phyloP scores from a whole-genome alignment of 2,888 invertebrate genomes.

The Leptinotarsa rubiginosa region DNA sequence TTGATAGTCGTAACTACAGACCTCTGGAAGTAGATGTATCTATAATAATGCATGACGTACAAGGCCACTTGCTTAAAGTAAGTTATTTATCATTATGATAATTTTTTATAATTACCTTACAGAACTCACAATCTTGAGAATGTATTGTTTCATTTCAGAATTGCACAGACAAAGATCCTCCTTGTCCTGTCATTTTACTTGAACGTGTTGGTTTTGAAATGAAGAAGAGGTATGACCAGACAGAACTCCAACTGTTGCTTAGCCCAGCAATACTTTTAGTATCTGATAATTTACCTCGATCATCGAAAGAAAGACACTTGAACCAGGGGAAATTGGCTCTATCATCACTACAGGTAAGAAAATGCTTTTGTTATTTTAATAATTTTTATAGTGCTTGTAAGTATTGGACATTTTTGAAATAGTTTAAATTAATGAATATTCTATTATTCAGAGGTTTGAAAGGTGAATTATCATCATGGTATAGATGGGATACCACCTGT shows the following conservation, averaged over 20 bases:
- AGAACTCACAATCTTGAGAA: background rate
- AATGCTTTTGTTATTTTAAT: background rate
- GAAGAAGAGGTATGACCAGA: conserved; percentile 93
- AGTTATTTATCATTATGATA: background rate
- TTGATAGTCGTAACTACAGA: conserved; percentile 89
- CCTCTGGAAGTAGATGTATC: conserved; percentile 93
- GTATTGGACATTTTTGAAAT: background rate
- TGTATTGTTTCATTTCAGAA: conserved; percentile 69
- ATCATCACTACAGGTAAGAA: conserved; percentile 81
- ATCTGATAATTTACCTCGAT: conserved; percentile 78
- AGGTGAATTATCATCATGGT: background rate
- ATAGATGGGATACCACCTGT: too few relatives aligned
- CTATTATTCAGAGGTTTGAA: background rate
- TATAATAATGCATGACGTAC: conserved; percentile 94
- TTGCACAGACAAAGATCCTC: conserved; percentile 89
- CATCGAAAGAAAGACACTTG: conserved; percentile 78
- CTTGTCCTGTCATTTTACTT: conserved; percentile 88
- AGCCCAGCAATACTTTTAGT: conserved; percentile 90
- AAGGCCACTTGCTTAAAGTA: conserved; percentile 90
- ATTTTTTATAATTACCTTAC: too few relatives aligned
- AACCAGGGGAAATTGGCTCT: conserved; percentile 88
- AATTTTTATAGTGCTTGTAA: background rate
- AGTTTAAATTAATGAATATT: too few relatives aligned
- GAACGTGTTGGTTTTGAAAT: conserved; percentile 97
- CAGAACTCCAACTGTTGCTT: conserved; percentile 87